phyloP scores from a whole-genome alignment of 2,113 vertebrate species.

The Struthidea cinerea region DNA sequence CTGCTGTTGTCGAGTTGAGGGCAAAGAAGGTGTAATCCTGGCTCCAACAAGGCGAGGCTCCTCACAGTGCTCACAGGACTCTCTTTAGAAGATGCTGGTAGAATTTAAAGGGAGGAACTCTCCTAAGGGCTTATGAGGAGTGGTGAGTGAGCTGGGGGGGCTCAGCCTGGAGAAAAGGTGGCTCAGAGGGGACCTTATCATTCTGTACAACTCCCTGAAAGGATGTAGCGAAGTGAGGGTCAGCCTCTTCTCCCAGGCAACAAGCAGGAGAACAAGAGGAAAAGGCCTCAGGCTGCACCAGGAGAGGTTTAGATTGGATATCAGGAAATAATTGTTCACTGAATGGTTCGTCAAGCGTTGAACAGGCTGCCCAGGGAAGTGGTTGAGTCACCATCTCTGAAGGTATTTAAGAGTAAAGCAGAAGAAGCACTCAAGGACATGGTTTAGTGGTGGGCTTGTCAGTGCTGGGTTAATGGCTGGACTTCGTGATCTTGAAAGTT shows the following conservation, averaged over 20 bases:
- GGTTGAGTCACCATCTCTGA: background rate
- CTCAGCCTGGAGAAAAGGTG: background rate
- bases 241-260: background rate
- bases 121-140: background rate
- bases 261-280: background rate
- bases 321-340: background rate
- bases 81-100: background rate
- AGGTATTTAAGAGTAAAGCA: background rate
- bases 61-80: background rate
- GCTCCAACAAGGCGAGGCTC: background rate
- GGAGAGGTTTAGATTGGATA: background rate
- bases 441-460: background rate
- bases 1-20: background rate
- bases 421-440: background rate
- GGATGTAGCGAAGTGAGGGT: background rate
- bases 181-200: too few species aligned
- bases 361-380: background rate
- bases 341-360: background rate
- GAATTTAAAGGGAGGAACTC: background rate
- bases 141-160: fast-evolving
- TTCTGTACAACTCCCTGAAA: background rate
- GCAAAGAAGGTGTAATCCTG: background rate
- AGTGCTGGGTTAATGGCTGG: background rate
- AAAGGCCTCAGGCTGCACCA: background rate
- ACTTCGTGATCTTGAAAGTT: background rate